Evolutionary conservation across 2,797 vertebrate genomes (phyloP), one percentile per base, ranked within the genome.

Genomic region (Melanotaenia parkinsoni): DNA sequence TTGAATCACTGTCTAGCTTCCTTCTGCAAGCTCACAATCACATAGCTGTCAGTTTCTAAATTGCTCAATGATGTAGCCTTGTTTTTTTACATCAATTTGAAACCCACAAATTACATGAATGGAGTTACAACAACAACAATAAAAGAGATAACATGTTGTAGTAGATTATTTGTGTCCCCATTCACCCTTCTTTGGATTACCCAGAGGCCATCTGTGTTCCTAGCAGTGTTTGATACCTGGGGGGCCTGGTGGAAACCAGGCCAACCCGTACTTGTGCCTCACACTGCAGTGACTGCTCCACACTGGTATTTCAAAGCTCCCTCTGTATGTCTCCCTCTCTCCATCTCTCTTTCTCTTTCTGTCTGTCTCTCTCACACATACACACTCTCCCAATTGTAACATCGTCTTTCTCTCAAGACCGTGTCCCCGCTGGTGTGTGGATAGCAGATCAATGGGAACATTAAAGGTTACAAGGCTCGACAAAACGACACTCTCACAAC

Each of bases 141-240:
- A 69, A 66, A 80, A 56, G 38, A 62, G 35, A 33, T 63, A 81
- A 75, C 63, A 62, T 79, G 70, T 80, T 79, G 70, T 85, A 77
- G 74, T 77, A 72, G 77, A 84, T 84, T 80, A 81, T 86, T 64
- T 71, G 79, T 83, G 74, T 87, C 74, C 77, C 77, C 24, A 58
- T 63, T 74, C 43, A 30, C 77, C 80, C 76, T 70, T 81, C 67
- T 69, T 74, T 89, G 81, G 80, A 84, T 89, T 88, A 91, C 86
- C 88, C 86, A 83, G 84, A 89, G 84, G 89, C 86, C 90, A 92
- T 92, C 90, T 92, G 89, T 89, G 89, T 89, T 87, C 77, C 83
- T 88, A 70, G 35, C 77, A 78, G 79, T 87, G 77, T 83, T 82
- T 76, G 50, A 70, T 83, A 85, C 86, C 88, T 84, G 68, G 70